Evolutionary conservation across 2,888 invertebrate genomes (phyloP), one percentile per base, ranked within the genome.

Genomic region (Eristalinus aeneus): DNA sequence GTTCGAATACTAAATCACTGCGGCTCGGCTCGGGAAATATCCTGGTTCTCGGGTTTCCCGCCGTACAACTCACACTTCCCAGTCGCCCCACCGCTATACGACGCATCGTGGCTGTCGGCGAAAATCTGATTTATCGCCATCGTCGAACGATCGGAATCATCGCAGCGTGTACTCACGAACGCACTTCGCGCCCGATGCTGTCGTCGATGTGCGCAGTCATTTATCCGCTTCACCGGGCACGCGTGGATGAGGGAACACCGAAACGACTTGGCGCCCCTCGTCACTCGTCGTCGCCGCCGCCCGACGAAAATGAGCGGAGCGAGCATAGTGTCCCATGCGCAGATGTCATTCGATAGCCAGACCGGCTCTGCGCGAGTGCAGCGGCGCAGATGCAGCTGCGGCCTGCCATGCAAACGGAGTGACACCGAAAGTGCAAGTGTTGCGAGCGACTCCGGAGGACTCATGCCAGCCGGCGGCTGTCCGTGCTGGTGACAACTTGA

Each of bases 1-100:
- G 81, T 73, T 69, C 76, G 85, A 85, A 81, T 85, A 85, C 76
- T 85, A 73, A 85, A 81, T 85, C 85, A 81, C 69, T 69, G 10
- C 23, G 58, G 20, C 39, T 16, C 20, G 22, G 56, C 23, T 65
- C 23, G 39, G n/a, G 2, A 36, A 61, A 80, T 72, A 84, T 84
- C 84, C 84, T 84, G 79, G 64, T 72, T 79, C 64, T 64, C 56
- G 46, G 32, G 53, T 83, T 61, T 68, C 27, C 23, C 16, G 10
- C n/a, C 77, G 68, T 31, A 27, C 56, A 64, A n/a, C n/a, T n/a
- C 36, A 4, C 8, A 9, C 34, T 10, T 34, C 34, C 69, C 60
- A 5, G 74, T 32, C 36, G 60, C 68, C 60, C 65, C 61, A 61
- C 23, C 27, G 2, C 11, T 60, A 36, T 36, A 53, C 20, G 46